A percentile compares a stretch with the other conserved stretches of the same genome.
Evolutionary conservation across 2,888 invertebrate species (phyloP).

Genomic region (Cyclophora albipunctata): DNA sequence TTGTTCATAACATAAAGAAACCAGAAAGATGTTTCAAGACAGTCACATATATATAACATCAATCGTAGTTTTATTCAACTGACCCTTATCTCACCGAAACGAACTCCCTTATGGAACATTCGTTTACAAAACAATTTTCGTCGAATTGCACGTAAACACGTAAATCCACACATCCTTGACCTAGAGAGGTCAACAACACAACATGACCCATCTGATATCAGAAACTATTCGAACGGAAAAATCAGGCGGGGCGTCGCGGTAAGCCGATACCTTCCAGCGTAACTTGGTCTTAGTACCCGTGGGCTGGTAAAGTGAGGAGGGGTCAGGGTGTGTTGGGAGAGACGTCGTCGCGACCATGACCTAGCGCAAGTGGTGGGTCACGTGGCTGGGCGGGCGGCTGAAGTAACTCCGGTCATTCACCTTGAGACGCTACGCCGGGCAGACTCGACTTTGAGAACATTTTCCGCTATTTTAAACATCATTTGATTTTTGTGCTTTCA

Average conservation of each 20-base stretch:
- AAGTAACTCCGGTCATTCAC: conserved; percentile 62
- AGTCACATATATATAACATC: too few relatives aligned
- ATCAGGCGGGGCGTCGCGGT: conserved; percentile 46
- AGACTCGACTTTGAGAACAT: conserved; percentile 28
- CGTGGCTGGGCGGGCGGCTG: conserved; percentile 61
- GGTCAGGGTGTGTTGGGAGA: conserved; percentile 41
- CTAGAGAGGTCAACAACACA: conserved; percentile 48
- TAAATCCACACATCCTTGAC: conserved; percentile 46
- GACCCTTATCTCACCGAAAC: too few relatives aligned
- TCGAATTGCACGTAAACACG: conserved; percentile 17
- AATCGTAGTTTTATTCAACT: too few relatives aligned
- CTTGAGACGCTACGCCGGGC: conserved; percentile 55
- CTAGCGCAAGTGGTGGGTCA: conserved; percentile 69
- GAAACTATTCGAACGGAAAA: conserved; percentile 69
- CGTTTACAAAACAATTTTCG: neutral
- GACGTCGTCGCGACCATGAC: conserved; percentile 64
- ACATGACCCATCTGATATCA: conserved; percentile 42
- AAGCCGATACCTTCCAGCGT: conserved; percentile 38
- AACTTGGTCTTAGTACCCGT: conserved; percentile 23
- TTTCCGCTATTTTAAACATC: conserved; percentile 13
- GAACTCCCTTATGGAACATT: too few relatives aligned
- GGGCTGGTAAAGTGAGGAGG: conserved; percentile 15
- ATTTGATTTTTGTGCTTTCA: neutral
- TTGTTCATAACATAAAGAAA: too few relatives aligned
- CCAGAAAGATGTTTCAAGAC: too few relatives aligned